phyloP scores from a whole-genome alignment of 2,888 invertebrate genomes.

The Melanargia galathea region DNA sequence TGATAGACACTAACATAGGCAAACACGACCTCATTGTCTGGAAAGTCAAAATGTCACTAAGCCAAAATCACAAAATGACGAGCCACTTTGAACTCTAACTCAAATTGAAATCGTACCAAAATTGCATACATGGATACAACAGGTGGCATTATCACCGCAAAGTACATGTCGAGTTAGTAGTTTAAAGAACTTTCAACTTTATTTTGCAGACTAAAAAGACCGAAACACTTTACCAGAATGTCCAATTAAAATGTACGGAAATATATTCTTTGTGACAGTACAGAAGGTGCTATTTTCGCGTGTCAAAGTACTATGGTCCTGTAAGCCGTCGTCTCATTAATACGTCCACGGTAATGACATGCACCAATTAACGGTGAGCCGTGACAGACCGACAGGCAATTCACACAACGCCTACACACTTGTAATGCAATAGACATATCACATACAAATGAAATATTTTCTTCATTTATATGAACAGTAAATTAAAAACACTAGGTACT shows the following conservation, averaged over 20 bases:
- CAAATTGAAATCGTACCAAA: not conserved
- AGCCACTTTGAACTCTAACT: not conserved
- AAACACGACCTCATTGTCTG: slow-evolving; percentile 23
- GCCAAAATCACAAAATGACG: slow-evolving; percentile 1
- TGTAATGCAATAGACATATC: slow-evolving; percentile 23
- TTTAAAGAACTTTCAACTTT: slow-evolving; percentile 4
- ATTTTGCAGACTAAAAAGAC: not conserved
- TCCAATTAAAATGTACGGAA: slow-evolving; percentile 20
- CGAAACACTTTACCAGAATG: not conserved
- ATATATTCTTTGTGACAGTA: slow-evolving; percentile 16
- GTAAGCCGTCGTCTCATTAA: slow-evolving; percentile 43
- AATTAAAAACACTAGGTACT: too few relatives aligned
- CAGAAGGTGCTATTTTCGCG: slow-evolving; percentile 20
- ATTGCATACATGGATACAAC: not conserved
- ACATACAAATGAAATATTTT: slow-evolving; percentile 9
- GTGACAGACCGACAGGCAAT: slow-evolving; percentile 47
- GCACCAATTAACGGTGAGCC: slow-evolving; percentile 47
- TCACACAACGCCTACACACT: slow-evolving; percentile 47
- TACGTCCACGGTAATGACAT: slow-evolving; percentile 47
- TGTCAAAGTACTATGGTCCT: slow-evolving; percentile 24
- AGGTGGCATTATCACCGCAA: slow-evolving; percentile 16
- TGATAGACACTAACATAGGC: slow-evolving; percentile 20
- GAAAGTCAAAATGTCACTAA: slow-evolving; percentile 19
- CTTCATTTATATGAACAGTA: not conserved
- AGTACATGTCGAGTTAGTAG: slow-evolving; percentile 2